Conservation (phyloP, 2,888 invertebrate genomes). For the Sminthurinus aureus region DNA sequence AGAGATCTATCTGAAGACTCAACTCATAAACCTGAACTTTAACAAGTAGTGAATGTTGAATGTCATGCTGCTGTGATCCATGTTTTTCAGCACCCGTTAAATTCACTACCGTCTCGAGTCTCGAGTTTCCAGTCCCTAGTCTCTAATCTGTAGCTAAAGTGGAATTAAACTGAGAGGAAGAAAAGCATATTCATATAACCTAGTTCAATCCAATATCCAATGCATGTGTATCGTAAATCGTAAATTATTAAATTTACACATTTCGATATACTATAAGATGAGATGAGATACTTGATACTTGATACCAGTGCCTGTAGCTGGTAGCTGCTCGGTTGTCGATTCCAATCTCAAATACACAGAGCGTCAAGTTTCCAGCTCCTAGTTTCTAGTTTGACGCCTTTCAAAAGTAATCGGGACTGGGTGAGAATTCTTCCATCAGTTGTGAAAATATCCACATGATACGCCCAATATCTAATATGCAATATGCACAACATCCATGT, state of each 20-base stretch:
- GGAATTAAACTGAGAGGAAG: no score
- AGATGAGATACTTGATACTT: no score
- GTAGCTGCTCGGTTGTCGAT: no score
- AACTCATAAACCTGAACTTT: conserved; percentile 11
- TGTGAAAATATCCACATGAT: neutral
- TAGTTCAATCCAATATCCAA: no score
- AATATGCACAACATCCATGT: no score
- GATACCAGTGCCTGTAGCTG: neutral
- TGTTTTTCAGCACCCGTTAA: conserved; percentile 30
- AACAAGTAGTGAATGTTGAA: neutral
- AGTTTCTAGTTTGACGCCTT: neutral
- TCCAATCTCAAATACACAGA: neutral
- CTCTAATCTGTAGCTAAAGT: neutral
- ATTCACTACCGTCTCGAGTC: conserved; percentile 8
- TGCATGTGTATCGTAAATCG: neutral
- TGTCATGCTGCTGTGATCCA: conserved; percentile 19
- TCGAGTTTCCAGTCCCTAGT: conserved; percentile 9
- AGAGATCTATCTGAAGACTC: neutral
- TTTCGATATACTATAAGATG: neutral
- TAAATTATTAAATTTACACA: conserved; percentile 24
- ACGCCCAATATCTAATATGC: no score
- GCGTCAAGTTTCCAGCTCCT: neutral
- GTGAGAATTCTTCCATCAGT: neutral
- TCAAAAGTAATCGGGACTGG: neutral
- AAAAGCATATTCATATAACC: no score